Conservation (phyloP, 2,113 vertebrate genomes). For the Vulpes ferrilata region DNA sequence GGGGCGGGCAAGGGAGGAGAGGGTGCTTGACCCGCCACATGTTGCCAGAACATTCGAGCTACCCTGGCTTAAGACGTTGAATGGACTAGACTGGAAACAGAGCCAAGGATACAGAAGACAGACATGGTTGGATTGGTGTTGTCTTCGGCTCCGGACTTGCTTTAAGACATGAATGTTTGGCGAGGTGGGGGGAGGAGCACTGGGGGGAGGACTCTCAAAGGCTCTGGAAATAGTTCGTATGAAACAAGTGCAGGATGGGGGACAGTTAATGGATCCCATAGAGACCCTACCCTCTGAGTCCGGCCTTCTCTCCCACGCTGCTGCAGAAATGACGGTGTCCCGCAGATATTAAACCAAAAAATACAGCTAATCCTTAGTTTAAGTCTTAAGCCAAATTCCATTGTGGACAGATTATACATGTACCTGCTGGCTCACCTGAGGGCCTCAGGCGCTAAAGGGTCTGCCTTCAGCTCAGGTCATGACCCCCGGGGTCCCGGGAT, state of each 20-base stretch:
- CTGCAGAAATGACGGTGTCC: not conserved
- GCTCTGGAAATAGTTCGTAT: not conserved
- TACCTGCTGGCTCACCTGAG: not conserved
- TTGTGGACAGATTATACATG: not conserved
- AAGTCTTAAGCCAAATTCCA: conserved; percentile 17
- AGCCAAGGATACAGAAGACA: not conserved
- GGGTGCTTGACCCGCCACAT: not conserved
- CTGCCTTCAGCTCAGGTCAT: not conserved
- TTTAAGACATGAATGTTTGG: not conserved
- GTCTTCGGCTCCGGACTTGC: not conserved
- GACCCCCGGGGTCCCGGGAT: not conserved
- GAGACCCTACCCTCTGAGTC: not conserved
- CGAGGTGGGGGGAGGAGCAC: not conserved
- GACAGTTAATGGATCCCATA: not conserved
- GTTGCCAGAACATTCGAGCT: not conserved
- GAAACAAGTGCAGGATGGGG: not conserved
- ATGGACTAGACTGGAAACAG: not conserved
- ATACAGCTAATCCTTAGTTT: not conserved
- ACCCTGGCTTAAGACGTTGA: not conserved
- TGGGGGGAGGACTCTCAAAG: not conserved
- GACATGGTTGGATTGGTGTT: not conserved
- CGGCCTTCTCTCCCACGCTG: not conserved
- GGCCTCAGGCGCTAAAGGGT: not conserved
- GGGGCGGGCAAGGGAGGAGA: not conserved
- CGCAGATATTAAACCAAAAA: not conserved